Evolutionary conservation across 2,113 vertebrate species (phyloP), one percentile per base, ranked within the genome.

Genomic region (Dicaeum eximium): DNA sequence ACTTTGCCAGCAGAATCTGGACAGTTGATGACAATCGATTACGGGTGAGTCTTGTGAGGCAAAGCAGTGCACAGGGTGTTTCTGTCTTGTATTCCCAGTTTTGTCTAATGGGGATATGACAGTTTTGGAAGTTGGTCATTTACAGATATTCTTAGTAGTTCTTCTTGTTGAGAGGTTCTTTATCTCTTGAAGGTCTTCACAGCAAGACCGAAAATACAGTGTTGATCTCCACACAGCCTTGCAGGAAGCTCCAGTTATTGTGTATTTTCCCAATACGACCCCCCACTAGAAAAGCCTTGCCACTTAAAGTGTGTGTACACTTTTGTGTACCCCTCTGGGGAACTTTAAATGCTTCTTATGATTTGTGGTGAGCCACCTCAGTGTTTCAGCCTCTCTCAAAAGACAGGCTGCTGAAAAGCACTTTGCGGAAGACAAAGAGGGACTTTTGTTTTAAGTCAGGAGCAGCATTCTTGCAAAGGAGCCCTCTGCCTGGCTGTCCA

Each of bases 1-100:
- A 99, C 96, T 99, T 99, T 80, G 99, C 99, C 61, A 99, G 99
- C 95, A 98, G 99, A 70, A 99, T 99, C 95, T 99, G 99, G 99
- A 99, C 99, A 0, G 98, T 99, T 10, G 99, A 99, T n/a, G 99
- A 99, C 97, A 98, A 98, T 97, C 98, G 99, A 23, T 98, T 99
- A 93, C 98, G 99, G 97, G 99, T 99, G 92, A 98, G 98, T 92
- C 16, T 64, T 18, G 6, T 16, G 61, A 56, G 75, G 22, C 54
- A 75, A 48, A 80, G 20, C n/a, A 18, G 24, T 24, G 17, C 18
- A 21, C 20, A 15, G 24, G 28, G 37, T 71, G 12, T 37, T 92
- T 69, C 54, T 74, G n/a, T 38, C 38, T 14, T n/a, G 20, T 54
- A 11, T 74, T 90, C 44, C 21, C 38, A n/a, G 19, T 56, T 75